phyloP scores from a whole-genome alignment of 2,113 vertebrate species.

The Elephantulus edwardii region DNA sequence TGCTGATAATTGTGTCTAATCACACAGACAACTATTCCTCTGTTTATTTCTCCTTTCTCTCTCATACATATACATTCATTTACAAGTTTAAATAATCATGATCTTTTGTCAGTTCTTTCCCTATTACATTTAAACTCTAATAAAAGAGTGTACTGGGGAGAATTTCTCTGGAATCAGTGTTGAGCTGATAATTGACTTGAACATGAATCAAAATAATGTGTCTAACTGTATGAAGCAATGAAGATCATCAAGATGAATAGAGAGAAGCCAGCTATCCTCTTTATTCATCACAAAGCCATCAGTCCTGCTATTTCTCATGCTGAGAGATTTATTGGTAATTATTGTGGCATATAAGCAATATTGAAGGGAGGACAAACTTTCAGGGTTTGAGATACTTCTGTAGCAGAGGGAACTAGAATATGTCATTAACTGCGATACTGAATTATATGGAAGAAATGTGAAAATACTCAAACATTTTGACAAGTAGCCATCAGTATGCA shows the following conservation, averaged over 20 bases:
- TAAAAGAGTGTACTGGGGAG: constrained; percentile 56
- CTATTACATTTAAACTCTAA: constrained; percentile 46
- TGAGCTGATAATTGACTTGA: constrained; percentile 61
- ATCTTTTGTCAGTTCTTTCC: constrained; percentile 39
- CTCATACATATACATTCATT: background rate
- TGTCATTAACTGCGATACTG: background rate
- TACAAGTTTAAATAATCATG: background rate
- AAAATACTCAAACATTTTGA: constrained; percentile 43
- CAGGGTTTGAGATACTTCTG: constrained; percentile 38
- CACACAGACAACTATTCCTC: background rate
- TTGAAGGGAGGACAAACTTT: constrained; percentile 54
- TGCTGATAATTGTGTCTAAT: background rate
- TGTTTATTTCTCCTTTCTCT: background rate
- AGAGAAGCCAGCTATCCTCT: constrained; percentile 57
- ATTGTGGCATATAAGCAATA: constrained; percentile 54
- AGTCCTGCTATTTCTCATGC: constrained; percentile 42
- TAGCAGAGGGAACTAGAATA: background rate
- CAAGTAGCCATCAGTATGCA: constrained; percentile 33
- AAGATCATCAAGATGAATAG: constrained; percentile 67
- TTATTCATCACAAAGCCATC: constrained; percentile 51
- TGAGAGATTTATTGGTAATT: constrained; percentile 62
- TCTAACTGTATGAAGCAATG: constrained; percentile 64
- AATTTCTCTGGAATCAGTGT: constrained; percentile 64
- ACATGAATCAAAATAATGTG: constrained; percentile 66
- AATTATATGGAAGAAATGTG: constrained; percentile 57